A percentile compares a stretch with the other conserved stretches of the same genome.
Evolutionary conservation across 2,797 vertebrate species (phyloP).

Genomic region (Hydrolagus colliei): DNA sequence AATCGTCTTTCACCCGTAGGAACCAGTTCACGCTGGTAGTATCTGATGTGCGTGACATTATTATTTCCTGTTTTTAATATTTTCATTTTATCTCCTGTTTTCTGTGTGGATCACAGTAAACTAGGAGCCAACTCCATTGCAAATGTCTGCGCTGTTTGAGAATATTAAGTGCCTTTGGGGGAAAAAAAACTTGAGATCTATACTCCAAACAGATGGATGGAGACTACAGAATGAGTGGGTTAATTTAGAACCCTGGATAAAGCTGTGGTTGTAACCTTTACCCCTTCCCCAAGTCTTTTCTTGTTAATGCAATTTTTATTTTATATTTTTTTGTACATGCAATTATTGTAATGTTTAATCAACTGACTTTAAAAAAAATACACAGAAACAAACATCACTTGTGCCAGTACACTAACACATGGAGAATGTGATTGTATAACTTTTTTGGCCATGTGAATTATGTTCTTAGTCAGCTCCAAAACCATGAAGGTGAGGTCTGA

Average conservation of each 20-base stretch:
- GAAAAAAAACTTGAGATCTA: slow-evolving; percentile 3
- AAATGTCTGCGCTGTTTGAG: slow-evolving; percentile 26
- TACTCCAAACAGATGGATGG: slow-evolving; percentile 12
- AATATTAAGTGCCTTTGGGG: slow-evolving; percentile 31
- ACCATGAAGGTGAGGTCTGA: not conserved
- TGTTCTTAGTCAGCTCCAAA: slow-evolving; percentile 35
- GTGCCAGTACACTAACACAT: slow-evolving; percentile 48
- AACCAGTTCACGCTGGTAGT: slow-evolving; percentile 26
- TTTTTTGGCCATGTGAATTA: not conserved
- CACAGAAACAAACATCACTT: slow-evolving; percentile 45
- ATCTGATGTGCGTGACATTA: slow-evolving; percentile 43
- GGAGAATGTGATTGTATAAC: slow-evolving; percentile 34
- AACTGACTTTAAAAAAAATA: slow-evolving; percentile 43
- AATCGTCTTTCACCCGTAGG: not conserved
- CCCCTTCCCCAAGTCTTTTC: slow-evolving; percentile 39
- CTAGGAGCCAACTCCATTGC: slow-evolving; percentile 39
- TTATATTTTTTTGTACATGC: slow-evolving; percentile 45
- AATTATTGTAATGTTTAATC: slow-evolving; percentile 49
- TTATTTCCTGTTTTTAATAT: slow-evolving; percentile 43
- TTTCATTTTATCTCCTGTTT: slow-evolving; percentile 44
- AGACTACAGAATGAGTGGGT: not conserved
- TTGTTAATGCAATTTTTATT: slow-evolving; percentile 37
- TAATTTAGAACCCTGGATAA: slow-evolving; percentile 22
- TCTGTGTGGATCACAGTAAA: slow-evolving; percentile 69
- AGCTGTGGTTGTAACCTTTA: slow-evolving; percentile 7